Evolutionary conservation across 2,113 vertebrate species (phyloP), one percentile per base, ranked within the genome.

Genomic region (Oryzias curvinotus): DNA sequence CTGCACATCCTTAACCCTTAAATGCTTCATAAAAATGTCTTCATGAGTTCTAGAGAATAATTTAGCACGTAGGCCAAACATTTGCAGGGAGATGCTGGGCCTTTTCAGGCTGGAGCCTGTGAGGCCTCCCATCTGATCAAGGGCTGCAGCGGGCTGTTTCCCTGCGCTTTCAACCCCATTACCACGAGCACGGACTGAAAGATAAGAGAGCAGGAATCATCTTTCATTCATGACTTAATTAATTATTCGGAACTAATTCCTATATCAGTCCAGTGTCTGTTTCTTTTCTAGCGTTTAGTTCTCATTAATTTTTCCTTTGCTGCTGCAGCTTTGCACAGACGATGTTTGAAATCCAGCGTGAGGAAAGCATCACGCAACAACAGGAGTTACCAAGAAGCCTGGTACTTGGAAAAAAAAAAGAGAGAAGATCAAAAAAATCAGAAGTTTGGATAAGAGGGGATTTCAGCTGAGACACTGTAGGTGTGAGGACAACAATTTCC

Each of bases 221-320:
- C 28, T 55, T 19, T 50, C 61, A 53, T 58, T 67, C 45, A 49
- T 46, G 63, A 25, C 57, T 65, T 58, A 61, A 78, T 73, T 58
- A 46, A 58, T 69, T 69, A 57, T 52, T 69, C 57, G 65, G 57
- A 78, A 62, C 52, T 53, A 65, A 78, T 65, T 73, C 52, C 69
- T 18, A n/a, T 52, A 78, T 77, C 59, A 30, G 63, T 51, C 52
- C 41, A 43, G 57, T 4, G n/a, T 18, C 16, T 4, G 14, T 52
- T 47, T 47, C 6, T 5, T 47, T 36, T 50, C 30, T 52, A 41
- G 16, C 19, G 7, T 49, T 58, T 49, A 62, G 14, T 52, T 54
- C 23, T 28, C 18, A 17, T 58, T 52, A n/a, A 60, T 58, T 25
- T 41, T 36, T 62, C 15, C 15, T 15, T 49, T 21, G 42, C 28